Evolutionary conservation across 2,113 vertebrate genomes (phyloP), one percentile per base, ranked within the genome.

Genomic region (Varanus komodoensis): DNA sequence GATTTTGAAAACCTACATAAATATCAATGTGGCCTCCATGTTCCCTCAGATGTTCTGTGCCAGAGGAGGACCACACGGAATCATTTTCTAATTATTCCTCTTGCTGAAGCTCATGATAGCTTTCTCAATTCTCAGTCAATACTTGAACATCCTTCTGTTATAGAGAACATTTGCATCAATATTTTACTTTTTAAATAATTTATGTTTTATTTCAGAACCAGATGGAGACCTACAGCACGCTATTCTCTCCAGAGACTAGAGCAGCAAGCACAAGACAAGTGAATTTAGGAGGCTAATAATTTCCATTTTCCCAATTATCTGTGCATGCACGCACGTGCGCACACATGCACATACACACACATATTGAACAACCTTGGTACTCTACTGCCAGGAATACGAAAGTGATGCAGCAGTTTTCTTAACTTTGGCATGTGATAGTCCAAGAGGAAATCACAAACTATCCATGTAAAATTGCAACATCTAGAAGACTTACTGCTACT

Each of bases 161-260:
- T 94, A 97, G 95, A 95, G 96, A 97, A 96, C 87, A 96, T 89
- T 93, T 79, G 96, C 95, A 97, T 97, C 93, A 96, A 97, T 97
- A 96, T 97, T 97, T 97, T 95, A 97, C 44, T 82, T 89, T 90
- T 96, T 97, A 96, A 90, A 97, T 97, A 97, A 97, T 97, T 96
- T 92, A 97, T 96, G 79, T 83, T 95, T 96, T 96, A 96, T 96
- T 96, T 94, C 89, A 95, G 91, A 96, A 95, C 90, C 95, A 97
- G 95, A 96, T 95, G 94, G 95, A 97, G 92, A 87, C 78, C 92
- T 95, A 91, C 48, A 0, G 95, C 85, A 93, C 44, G 87, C 67
- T 93, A 91, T 90, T 95, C 94, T n/a, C 95, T 97, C 94, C 89
- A 91, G 95, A 97, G 95, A 95, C n/a, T 15, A 92, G 90, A 93